Percentiles rank a stretch among this genome's conserved stretches.
Conservation (phyloP, 2,113 vertebrate species). For the Rattus norvegicus region GRCr8 NC_086020.1:167221001-167221500, state of each 20-base stretch:
- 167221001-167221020: neutral
- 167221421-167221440: neutral
- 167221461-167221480: neutral
- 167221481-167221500: neutral
- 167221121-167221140: neutral
- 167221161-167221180: neutral
- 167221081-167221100: neutral
- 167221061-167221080: neutral
- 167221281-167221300: neutral
- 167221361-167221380: neutral
- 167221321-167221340: neutral
- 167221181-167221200: neutral
- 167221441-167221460: neutral
- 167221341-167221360: neutral
- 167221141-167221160: neutral
- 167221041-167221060: neutral
- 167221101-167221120: neutral
- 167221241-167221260: neutral
- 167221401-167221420: neutral
- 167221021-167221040: neutral
- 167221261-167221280: neutral
- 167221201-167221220: neutral
- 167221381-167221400: neutral
- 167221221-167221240: neutral
- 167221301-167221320: neutral